Conservation (phyloP, 2,888 invertebrate genomes). For the Alsophila aescularia region DNA sequence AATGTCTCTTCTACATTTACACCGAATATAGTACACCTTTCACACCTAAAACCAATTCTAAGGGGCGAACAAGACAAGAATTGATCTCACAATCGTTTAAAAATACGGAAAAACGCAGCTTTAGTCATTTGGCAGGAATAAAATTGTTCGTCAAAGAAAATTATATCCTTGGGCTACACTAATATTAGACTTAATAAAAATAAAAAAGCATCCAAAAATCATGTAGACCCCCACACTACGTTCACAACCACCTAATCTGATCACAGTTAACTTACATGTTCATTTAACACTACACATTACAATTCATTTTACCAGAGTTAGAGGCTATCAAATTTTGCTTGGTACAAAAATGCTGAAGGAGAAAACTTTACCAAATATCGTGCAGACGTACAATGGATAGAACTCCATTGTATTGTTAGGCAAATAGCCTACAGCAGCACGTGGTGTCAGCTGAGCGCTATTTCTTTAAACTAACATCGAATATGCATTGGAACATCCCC, state of each 20-base stretch:
- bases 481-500: no score
- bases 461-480: no score
- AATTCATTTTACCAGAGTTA: conserved; percentile 20
- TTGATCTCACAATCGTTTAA: neutral
- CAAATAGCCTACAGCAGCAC: no score
- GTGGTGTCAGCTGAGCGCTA: no score
- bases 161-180: conserved; percentile 59
- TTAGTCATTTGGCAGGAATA: conserved; percentile 53
- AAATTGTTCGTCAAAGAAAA: conserved; percentile 56
- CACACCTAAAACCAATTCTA: neutral
- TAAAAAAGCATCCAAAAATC: conserved; percentile 63
- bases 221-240: conserved; percentile 57
- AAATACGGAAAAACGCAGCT: conserved; percentile 5
- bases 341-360: no score
- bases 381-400: no score
- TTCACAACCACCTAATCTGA: conserved; percentile 81
- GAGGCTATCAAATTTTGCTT: no score
- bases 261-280: conserved; percentile 76
- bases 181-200: conserved; percentile 52
- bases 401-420: no score
- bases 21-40: neutral
- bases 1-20: no score
- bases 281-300: conserved; percentile 32
- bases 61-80: neutral
- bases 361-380: no score